Evolutionary conservation across 2,113 vertebrate species (phyloP).

Genomic region (Xerus inauris): DNA sequence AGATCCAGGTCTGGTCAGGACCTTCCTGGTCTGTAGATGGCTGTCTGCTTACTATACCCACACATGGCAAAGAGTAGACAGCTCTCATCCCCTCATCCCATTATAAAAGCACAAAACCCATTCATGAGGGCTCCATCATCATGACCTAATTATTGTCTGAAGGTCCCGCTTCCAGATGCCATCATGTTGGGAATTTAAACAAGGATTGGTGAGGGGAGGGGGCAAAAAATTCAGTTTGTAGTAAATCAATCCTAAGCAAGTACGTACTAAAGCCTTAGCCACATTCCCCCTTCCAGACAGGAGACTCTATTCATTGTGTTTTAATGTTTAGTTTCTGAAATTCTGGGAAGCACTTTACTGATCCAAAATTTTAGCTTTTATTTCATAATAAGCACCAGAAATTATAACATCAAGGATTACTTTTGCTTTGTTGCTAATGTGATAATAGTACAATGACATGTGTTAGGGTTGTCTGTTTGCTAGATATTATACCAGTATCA

Average conservation of each 20-base stretch:
- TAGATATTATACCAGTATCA: neutral
- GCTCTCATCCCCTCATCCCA: neutral
- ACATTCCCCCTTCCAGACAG: neutral
- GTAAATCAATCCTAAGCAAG: neutral
- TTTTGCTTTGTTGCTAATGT: neutral
- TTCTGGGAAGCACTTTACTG: neutral
- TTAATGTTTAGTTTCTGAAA: constrained; percentile 28
- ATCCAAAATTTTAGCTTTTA: neutral
- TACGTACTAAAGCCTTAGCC: neutral
- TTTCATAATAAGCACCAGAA: neutral
- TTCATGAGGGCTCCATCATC: neutral
- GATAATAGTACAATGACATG: neutral
- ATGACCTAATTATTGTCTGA: neutral
- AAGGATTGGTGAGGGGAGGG: neutral
- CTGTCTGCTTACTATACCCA: neutral
- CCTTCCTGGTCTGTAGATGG: neutral
- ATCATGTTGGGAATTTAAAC: neutral
- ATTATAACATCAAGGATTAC: neutral
- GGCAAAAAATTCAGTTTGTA: neutral
- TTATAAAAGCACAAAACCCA: neutral
- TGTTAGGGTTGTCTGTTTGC: neutral
- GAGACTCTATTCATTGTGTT: neutral
- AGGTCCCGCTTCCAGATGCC: neutral
- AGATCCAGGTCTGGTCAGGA: neutral
- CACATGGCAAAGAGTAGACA: neutral